phyloP scores from a whole-genome alignment of 30 jellyfish, hydroid and myxozoan genomes.

The Aurelia sp. region DNA sequence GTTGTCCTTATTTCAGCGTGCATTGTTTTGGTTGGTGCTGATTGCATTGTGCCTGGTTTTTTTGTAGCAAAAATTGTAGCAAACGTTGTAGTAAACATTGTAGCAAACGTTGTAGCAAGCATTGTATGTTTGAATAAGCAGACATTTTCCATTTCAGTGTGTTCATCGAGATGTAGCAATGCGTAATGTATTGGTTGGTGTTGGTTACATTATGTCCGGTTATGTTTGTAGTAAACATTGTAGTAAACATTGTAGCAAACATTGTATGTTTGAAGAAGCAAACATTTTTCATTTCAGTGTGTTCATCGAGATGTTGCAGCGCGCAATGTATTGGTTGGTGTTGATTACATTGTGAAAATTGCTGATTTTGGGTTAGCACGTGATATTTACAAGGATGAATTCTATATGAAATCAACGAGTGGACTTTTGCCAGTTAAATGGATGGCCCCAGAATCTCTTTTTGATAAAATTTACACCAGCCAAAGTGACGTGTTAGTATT shows the following conservation, averaged over 20 bases:
- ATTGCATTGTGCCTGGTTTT: too few species aligned
- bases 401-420: constrained; percentile 85
- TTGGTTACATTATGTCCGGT: constrained; percentile 70
- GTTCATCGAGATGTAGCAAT: constrained; percentile 98
- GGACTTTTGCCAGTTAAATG: constrained; percentile 98
- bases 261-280: background rate
- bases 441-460: constrained; percentile 98
- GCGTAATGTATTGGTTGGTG: constrained; percentile 91
- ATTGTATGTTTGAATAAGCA: background rate
- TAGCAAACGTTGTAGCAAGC: too few species aligned
- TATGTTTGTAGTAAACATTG: too few species aligned
- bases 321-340: constrained; percentile 92
- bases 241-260: background rate
- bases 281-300: constrained; percentile 54
- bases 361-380: constrained; percentile 99
- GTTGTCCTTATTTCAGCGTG: too few species aligned
- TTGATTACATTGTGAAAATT: constrained; percentile 86
- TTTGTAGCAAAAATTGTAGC: too few species aligned
- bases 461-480: constrained; percentile 85
- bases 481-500: constrained; percentile 97
- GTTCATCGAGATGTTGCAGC: constrained; percentile 99
- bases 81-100: too few species aligned
- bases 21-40: too few species aligned
- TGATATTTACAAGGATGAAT: constrained; percentile 79
- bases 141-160: constrained; percentile 51